Conservation (phyloP, 2,113 vertebrate genomes). For the Laticauda laticaudata region DNA sequence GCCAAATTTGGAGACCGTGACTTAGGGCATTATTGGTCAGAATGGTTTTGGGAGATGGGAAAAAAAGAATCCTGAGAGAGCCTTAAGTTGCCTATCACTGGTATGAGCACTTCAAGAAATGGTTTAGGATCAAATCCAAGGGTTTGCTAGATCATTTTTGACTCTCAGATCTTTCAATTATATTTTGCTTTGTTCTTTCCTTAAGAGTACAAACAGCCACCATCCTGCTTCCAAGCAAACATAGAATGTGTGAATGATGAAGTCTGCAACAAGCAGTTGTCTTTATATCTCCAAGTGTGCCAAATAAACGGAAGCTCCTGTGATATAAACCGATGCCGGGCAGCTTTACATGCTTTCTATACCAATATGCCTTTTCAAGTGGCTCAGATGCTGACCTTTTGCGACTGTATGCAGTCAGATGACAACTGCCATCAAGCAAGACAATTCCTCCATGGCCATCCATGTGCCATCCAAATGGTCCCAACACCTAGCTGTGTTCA, state of each 20-base stretch:
- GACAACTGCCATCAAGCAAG: conserved; percentile 74
- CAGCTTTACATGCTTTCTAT: conserved; percentile 77
- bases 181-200: conserved; percentile 45
- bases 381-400: conserved; percentile 84
- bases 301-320: conserved; percentile 66
- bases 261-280: conserved; percentile 81
- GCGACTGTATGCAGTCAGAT: conserved; percentile 77
- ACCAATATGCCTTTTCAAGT: conserved; percentile 73
- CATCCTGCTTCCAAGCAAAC: conserved; percentile 79
- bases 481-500: conserved; percentile 75
- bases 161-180: not conserved
- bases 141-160: not conserved
- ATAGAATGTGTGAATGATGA: conserved; percentile 76
- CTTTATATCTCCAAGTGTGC: conserved; percentile 78
- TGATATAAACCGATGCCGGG: conserved; percentile 73
- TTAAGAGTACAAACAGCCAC: conserved; percentile 59
- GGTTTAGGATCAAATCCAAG: not conserved
- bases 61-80: not conserved
- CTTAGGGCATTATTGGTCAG: not conserved
- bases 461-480: conserved; percentile 64
- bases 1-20: not conserved
- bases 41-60: not conserved
- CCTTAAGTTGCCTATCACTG: not conserved
- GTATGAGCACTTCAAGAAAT: not conserved
- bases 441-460: conserved; percentile 76